These are phyloP conservation scores for Olivierus martensii DNA, from an alignment of 1,140 invertebrate species.

Conservation along the genomic window DNA sequence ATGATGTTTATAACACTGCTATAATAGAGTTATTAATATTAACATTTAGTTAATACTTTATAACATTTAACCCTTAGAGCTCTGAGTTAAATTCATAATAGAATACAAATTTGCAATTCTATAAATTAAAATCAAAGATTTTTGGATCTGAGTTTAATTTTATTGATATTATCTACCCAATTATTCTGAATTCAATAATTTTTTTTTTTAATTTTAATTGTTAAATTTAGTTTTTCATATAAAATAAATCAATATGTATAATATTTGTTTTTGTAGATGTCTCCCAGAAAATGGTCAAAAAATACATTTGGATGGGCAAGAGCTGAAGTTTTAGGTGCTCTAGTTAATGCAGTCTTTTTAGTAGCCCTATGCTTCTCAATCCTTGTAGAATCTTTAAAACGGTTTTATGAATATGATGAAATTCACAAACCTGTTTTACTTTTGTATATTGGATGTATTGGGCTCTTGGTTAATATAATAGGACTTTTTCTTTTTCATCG, in stretches of 20 bases:
- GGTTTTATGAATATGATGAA: constrained; percentile 26
- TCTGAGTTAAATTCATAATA: too few species aligned
- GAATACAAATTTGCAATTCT: too few species aligned
- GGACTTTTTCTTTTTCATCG: constrained; percentile 37
- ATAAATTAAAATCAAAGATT: too few species aligned
- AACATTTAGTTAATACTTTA: too few species aligned
- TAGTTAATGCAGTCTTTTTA: constrained; percentile 43
- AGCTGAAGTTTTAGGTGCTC: constrained; percentile 41
- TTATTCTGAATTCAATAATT: too few species aligned
- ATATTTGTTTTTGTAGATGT: constrained; percentile 20
- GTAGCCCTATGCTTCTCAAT: constrained; percentile 42
- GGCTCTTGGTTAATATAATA: constrained; percentile 38
- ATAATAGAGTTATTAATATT: too few species aligned
- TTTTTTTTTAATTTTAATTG: too few species aligned
- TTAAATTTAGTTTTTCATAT: neutral
- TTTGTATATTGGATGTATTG: constrained; percentile 36
- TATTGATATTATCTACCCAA: too few species aligned
- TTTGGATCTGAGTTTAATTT: too few species aligned
- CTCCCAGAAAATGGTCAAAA: constrained; percentile 27
- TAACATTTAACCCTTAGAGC: too few species aligned
- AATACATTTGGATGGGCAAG: constrained; percentile 45
- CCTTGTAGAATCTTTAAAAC: constrained; percentile 36
- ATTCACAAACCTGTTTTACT: constrained; percentile 44
- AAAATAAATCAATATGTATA: too few species aligned
- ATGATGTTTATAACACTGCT: too few species aligned